These are phyloP conservation scores for Etheostoma nigrum DNA, from an alignment of 2,797 vertebrate genomes.

Conservation along the genomic window DNA sequence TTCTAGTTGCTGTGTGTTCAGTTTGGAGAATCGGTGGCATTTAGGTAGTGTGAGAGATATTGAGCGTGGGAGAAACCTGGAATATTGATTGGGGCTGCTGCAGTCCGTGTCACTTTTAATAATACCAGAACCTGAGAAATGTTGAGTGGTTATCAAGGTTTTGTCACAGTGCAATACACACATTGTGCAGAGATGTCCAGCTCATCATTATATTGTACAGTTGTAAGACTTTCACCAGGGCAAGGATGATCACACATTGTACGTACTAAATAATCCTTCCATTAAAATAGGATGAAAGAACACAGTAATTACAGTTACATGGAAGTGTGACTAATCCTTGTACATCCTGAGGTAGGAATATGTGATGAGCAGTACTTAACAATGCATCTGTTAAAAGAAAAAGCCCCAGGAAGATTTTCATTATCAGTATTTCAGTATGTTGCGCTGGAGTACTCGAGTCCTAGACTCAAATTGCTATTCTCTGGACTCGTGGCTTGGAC, in stretches of 20 bases:
- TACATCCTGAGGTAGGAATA: slow-evolving; percentile 48
- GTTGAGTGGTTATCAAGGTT: slow-evolving; percentile 36
- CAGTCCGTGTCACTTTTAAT: slow-evolving; percentile 46
- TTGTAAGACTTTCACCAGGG: neutral
- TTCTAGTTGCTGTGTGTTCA: slow-evolving; percentile 50
- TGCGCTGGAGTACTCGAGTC: too few species aligned
- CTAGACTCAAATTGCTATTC: too few species aligned
- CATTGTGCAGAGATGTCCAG: slow-evolving; percentile 1
- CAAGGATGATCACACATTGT: neutral
- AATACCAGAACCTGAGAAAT: slow-evolving; percentile 31
- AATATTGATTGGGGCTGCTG: slow-evolving; percentile 57
- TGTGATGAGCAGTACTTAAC: slow-evolving; percentile 34
- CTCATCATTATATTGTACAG: neutral
- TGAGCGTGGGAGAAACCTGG: slow-evolving; percentile 44
- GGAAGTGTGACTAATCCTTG: slow-evolving; percentile 67
- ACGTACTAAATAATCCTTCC: slow-evolving; percentile 62
- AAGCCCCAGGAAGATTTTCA: slow-evolving; percentile 6
- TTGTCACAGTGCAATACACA: slow-evolving; percentile 6
- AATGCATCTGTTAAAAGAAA: slow-evolving; percentile 8
- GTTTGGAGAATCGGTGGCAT: slow-evolving; percentile 54
- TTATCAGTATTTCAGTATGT: neutral
- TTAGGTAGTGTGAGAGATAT: slow-evolving; percentile 40
- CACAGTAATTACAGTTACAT: slow-evolving; percentile 61
- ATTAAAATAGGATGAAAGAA: slow-evolving; percentile 55
- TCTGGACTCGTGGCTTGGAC: too few species aligned